Percentiles rank a stretch among this genome's conserved stretches.
phyloP scores from a whole-genome alignment of 2,888 invertebrate genomes.

The Teleogryllus oceanicus region DNA sequence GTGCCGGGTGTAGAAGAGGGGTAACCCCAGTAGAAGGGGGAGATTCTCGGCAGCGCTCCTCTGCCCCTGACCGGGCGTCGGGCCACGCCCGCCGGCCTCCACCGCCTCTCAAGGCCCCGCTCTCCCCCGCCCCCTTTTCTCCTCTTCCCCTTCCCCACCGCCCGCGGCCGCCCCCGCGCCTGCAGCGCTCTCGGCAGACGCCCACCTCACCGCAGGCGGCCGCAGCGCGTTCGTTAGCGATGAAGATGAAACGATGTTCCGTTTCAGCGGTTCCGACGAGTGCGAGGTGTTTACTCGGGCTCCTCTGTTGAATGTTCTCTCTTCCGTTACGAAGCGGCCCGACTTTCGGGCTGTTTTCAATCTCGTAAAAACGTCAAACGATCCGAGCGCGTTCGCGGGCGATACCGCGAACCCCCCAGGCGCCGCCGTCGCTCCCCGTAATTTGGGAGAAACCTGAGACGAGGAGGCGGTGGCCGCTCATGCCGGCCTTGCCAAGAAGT shows the following conservation, averaged over 20 bases:
- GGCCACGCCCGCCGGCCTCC: not conserved
- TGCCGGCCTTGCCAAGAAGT: not conserved
- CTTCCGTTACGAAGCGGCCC: not conserved
- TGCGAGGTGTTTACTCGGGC: not conserved
- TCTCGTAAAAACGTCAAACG: not conserved
- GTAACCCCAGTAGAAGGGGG: no score
- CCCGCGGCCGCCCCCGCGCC: not conserved
- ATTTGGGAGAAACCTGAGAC: not conserved
- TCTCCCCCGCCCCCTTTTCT: not conserved
- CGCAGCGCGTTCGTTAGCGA: not conserved
- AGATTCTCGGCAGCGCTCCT: not conserved
- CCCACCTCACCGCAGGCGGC: not conserved
- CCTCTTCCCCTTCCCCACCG: not conserved
- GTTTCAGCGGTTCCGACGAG: not conserved
- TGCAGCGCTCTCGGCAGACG: not conserved
- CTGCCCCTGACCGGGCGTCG: not conserved
- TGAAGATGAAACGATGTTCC: not conserved
- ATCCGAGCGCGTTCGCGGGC: not conserved
- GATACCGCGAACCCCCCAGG: not conserved
- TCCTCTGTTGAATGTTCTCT: not conserved
- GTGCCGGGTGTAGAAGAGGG: no score
- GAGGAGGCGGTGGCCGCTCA: not conserved
- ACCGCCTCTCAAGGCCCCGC: not conserved
- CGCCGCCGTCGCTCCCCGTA: not conserved
- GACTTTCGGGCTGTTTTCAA: not conserved